Percentiles rank a stretch among this genome's conserved stretches.
Conservation (phyloP, 2,113 vertebrate genomes). For the cat (Felis catus) region DNA sequence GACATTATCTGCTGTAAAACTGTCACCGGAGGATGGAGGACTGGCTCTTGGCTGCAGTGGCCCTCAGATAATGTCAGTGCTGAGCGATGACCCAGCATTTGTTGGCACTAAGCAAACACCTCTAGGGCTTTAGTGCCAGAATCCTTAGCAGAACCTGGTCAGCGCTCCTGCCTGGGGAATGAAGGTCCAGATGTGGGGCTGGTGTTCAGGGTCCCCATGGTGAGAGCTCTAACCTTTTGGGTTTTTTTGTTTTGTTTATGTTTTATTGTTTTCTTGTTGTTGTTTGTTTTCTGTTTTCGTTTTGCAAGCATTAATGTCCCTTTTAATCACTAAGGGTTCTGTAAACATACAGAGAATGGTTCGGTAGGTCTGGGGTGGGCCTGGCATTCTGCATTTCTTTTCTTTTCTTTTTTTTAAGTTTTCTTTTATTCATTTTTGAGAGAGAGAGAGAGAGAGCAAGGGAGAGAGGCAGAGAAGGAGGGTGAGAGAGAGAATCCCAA, state of each 20-base stretch:
- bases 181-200: background rate
- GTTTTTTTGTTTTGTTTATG: background rate
- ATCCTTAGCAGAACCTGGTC: background rate
- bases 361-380: background rate
- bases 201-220: rapidly evolving
- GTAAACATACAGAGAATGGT: background rate
- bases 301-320: background rate
- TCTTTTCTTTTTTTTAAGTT: too few species aligned
- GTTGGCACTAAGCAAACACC: constrained; percentile 57
- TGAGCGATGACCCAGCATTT: constrained; percentile 57
- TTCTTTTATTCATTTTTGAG: too few species aligned
- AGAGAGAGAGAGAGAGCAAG: too few species aligned
- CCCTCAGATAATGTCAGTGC: constrained; percentile 76
- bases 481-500: too few species aligned
- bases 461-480: too few species aligned
- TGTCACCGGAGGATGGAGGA: constrained; percentile 75
- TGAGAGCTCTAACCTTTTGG: background rate
- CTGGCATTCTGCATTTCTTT: background rate
- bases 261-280: too few species aligned
- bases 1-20: constrained; percentile 78
- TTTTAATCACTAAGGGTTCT: background rate
- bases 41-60: constrained; percentile 69
- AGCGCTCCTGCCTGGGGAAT: background rate
- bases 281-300: background rate
- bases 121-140: constrained; percentile 51